Conservation (phyloP, 2,888 invertebrate species). For the Sycophila texana region DNA sequence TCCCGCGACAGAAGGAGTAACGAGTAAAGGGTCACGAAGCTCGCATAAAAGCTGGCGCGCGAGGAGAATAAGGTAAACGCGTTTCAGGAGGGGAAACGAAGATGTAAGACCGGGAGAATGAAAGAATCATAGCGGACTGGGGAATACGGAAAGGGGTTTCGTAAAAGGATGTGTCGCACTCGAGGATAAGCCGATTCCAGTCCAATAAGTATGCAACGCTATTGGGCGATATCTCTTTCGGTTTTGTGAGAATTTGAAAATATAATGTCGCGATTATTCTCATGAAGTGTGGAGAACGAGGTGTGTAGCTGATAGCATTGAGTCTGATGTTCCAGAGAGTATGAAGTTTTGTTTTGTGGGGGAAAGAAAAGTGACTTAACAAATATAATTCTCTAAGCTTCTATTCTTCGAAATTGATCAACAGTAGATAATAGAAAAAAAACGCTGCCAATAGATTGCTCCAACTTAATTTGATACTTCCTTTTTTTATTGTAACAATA, state of each 20-base stretch:
- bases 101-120: conserved; percentile 28
- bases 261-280: neutral
- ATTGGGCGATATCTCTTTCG: neutral
- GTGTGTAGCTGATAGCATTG: too few species aligned
- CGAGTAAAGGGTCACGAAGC: conserved; percentile 11
- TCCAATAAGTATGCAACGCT: conserved; percentile 27
- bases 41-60: conserved; percentile 27
- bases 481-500: too few species aligned
- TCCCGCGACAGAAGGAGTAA: neutral
- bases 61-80: conserved; percentile 32
- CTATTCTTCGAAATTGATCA: too few species aligned
- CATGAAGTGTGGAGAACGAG: neutral
- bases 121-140: conserved; percentile 32
- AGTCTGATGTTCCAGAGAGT: too few species aligned
- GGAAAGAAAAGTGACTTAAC: too few species aligned
- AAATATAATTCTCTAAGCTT: too few species aligned
- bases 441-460: too few species aligned
- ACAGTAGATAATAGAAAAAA: too few species aligned
- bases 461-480: too few species aligned
- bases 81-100: conserved; percentile 11
- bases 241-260: neutral
- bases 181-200: conserved; percentile 17
- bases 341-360: too few species aligned
- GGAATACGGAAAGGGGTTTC: neutral
- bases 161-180: neutral